Conservation (phyloP, 2,888 invertebrate species). For the Phaedon cochleariae region DNA sequence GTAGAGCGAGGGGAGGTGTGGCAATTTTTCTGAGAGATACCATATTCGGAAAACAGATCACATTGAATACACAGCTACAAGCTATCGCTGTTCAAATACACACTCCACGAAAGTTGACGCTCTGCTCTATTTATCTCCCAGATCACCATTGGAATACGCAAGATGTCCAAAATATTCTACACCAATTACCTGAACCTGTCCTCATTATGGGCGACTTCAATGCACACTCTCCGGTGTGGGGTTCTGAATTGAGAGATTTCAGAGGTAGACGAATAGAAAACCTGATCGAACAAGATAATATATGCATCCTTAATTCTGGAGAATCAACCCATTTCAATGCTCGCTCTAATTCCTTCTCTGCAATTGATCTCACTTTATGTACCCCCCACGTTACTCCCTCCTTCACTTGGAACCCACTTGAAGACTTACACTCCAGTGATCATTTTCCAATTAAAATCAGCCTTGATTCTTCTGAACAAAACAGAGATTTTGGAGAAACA, state of each 20-base stretch:
- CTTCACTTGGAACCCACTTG: no score
- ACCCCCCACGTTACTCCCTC: not conserved
- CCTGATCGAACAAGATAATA: constrained; percentile 68
- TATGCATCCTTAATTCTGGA: not conserved
- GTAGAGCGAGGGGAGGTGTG: not conserved
- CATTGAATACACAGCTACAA: not conserved
- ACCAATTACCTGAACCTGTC: not conserved
- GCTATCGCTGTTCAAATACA: not conserved
- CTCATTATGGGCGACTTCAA: not conserved
- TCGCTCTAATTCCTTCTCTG: not conserved
- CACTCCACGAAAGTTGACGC: not conserved
- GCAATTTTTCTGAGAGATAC: not conserved
- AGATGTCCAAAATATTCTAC: not conserved
- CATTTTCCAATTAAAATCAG: not conserved
- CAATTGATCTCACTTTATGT: not conserved
- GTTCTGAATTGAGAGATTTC: not conserved
- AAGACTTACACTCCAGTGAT: not conserved
- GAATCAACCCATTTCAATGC: not conserved
- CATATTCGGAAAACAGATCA: not conserved
- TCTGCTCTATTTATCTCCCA: not conserved
- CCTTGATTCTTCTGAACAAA: not conserved
- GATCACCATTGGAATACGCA: not conserved
- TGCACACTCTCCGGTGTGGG: not conserved
- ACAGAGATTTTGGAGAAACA: not conserved
- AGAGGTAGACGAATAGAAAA: constrained; percentile 82